Percentiles rank a stretch among this genome's conserved stretches.
Evolutionary conservation across 1,140 invertebrate genomes (phyloP).

Genomic region (Bombus soroeensis): DNA sequence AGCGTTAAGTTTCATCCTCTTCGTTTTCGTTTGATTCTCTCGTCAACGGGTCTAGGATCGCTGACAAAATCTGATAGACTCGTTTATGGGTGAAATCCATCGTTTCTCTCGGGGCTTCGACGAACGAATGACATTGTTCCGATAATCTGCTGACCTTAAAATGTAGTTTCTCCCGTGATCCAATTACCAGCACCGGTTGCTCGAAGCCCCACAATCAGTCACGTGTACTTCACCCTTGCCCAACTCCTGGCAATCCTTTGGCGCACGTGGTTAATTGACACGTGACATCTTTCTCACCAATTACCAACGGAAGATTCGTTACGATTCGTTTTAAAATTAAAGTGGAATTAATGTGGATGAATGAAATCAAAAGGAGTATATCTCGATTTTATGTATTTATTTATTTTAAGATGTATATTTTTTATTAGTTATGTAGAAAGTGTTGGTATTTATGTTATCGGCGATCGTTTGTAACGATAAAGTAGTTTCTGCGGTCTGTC

Average conservation of each 20-base stretch:
- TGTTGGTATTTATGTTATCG: neutral
- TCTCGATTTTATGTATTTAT: neutral
- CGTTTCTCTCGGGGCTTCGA: slow-evolving; percentile 62
- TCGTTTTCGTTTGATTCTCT: slow-evolving; percentile 34
- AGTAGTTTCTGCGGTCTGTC: neutral
- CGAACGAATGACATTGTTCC: slow-evolving; percentile 65
- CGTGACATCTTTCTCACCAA: neutral
- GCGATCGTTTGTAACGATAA: no score
- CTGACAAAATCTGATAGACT: slow-evolving; percentile 71
- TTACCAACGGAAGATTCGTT: neutral
- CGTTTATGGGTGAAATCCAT: slow-evolving; percentile 78
- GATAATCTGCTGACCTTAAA: slow-evolving; percentile 76
- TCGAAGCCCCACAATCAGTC: slow-evolving; percentile 72
- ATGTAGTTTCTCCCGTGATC: slow-evolving; percentile 47
- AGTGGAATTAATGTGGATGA: no score
- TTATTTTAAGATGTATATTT: neutral
- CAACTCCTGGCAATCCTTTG: slow-evolving; percentile 39
- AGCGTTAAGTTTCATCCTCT: slow-evolving; percentile 38
- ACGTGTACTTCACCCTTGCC: slow-evolving; percentile 66
- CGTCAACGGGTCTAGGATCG: slow-evolving; percentile 68
- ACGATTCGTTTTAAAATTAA: neutral
- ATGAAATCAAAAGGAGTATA: neutral
- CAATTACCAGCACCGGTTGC: slow-evolving; percentile 57
- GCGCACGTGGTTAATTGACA: slow-evolving; percentile 54
- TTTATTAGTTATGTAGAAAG: neutral